Base-by-base conservation (phyloP, 2,888 invertebrate species). In the Caenorhabditis angaria region DNA sequence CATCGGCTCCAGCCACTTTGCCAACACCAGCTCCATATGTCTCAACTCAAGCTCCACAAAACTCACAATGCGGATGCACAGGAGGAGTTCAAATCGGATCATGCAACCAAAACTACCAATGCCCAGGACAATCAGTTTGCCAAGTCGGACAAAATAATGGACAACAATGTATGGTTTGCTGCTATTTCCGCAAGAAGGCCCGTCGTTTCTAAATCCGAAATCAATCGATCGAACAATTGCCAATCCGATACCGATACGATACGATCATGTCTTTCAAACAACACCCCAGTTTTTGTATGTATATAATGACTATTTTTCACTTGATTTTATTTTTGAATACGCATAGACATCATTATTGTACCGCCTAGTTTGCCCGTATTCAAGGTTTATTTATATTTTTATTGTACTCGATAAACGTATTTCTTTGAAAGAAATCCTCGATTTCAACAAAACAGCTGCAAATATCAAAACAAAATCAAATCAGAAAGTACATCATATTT, bases 71-170 rank as follows among this genome's bases (percentile, higher is more conserved):
- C 71, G 72, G 71, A 57, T 85, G 85, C 75, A 84, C 83, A 60
- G 85, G 85, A 48, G 85, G 85, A 70, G 85, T 85, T 41, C 85
- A 86, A 72, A 86, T 86, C 76, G 86, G 86, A 28, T 77, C 80
- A 28, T 86, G 86, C 78, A 85, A 83, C 65, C 72, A 77, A 57
- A 85, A 84, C 77, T 86, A 82, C 77, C 86, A 86, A 67, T 86
- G 86, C 69, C 86, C 86, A 58, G 86, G 86, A 58, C 83, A 84
- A 70, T 83, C 83, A 28, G 83, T 86, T 59, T 86, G 86, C 78
- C 85, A 86, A 65, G 83, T 85, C 53, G 85, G 85, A 61, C 82
- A 83, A 61, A 78, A 76, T 62, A 72, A 78, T 61, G 76, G 76
- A 66, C 74, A 78, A 61, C 82, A 84, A 82, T 85, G 85, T 74